phyloP scores from a whole-genome alignment of 2,797 vertebrate species.

The Urocyon cinereoargenteus region DNA sequence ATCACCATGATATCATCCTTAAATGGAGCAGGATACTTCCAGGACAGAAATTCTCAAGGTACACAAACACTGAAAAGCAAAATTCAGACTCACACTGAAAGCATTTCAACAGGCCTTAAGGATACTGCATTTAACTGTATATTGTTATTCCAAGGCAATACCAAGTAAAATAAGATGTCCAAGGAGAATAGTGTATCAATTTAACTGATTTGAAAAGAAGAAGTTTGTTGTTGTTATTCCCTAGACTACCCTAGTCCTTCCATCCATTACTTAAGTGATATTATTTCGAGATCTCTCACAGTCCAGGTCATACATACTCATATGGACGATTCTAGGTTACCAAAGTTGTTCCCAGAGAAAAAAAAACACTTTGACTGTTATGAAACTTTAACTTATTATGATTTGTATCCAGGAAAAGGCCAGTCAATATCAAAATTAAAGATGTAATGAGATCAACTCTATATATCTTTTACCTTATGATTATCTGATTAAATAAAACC shows the following conservation, averaged over 20 bases:
- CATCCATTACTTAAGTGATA: background rate
- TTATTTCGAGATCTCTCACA: background rate
- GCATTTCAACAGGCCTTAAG: background rate
- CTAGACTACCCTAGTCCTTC: background rate
- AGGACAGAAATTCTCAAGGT: background rate
- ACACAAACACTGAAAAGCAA: background rate
- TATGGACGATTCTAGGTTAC: background rate
- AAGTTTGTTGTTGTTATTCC: background rate
- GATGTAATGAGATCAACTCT: background rate
- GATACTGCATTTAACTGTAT: background rate
- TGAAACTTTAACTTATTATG: background rate
- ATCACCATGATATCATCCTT: background rate
- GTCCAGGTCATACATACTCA: background rate
- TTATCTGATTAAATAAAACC: background rate
- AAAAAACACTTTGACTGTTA: background rate
- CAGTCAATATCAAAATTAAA: background rate
- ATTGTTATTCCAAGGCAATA: background rate
- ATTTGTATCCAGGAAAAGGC: background rate
- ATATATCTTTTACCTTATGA: background rate
- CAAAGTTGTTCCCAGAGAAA: background rate
- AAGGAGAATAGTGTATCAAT: background rate
- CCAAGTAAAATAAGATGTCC: background rate
- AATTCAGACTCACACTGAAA: background rate
- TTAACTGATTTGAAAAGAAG: background rate
- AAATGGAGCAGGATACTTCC: background rate